Percentiles rank a stretch among this genome's conserved stretches.
Conservation (phyloP, 2,113 vertebrate species). For the Picathartes gymnocephalus region DNA sequence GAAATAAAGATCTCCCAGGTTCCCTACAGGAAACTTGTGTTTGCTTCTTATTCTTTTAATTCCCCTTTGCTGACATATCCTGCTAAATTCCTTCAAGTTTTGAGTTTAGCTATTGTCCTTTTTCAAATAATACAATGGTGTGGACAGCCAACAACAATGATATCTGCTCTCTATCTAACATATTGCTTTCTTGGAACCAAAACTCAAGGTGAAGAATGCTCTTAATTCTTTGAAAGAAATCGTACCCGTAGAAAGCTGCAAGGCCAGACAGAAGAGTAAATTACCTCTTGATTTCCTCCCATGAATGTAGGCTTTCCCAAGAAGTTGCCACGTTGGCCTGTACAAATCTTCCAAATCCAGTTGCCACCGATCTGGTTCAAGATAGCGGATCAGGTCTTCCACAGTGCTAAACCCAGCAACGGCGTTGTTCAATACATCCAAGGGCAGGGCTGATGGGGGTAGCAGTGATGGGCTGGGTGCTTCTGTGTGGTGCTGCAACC, state of each 20-base stretch:
- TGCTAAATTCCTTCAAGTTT: not conserved
- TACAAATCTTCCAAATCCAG: constrained; percentile 94
- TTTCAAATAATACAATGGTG: not conserved
- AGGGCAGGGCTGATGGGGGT: constrained; percentile 74
- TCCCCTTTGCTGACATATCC: not conserved
- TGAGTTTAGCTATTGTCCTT: not conserved
- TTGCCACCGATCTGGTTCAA: constrained; percentile 95
- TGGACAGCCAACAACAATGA: not conserved
- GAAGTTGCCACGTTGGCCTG: constrained; percentile 89
- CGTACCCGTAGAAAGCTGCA: not conserved
- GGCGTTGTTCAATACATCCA: constrained; percentile 84
- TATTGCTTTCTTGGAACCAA: not conserved
- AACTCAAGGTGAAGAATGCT: not conserved
- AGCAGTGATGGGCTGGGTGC: constrained; percentile 69
- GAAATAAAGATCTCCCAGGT: not conserved
- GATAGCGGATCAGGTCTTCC: constrained; percentile 95
- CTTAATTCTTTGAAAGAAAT: not conserved
- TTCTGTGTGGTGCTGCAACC: constrained; percentile 77
- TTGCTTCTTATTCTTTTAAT: no score
- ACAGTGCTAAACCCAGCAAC: constrained; percentile 85
- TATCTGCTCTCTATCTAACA: not conserved
- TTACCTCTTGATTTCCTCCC: constrained; percentile 92
- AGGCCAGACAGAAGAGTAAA: not conserved
- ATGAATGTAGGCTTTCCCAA: constrained; percentile 91
- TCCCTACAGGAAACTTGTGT: not conserved